Evolutionary conservation across 2,113 vertebrate species (phyloP).

Genomic region (Macquaria australasica): DNA sequence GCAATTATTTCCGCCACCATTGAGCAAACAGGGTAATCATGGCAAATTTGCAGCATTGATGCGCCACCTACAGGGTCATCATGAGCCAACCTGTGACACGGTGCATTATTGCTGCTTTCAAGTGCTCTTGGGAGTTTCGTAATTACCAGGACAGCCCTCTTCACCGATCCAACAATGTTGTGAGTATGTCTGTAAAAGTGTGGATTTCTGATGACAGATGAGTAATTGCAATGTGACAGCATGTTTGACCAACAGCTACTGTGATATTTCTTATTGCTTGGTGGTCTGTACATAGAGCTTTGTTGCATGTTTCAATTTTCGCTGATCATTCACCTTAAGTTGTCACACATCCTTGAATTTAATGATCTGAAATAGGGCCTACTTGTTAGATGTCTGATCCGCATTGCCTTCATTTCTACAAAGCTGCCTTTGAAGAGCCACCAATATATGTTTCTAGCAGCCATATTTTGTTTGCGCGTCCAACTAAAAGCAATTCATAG

Average conservation of each 20-base stretch:
- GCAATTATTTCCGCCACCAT: constrained; percentile 41
- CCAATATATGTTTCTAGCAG: neutral
- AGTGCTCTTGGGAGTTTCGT: constrained; percentile 24
- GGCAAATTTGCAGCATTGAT: constrained; percentile 54
- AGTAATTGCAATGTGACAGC: neutral
- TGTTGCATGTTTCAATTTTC: neutral
- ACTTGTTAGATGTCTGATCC: neutral
- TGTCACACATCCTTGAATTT: constrained; percentile 6
- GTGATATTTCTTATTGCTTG: neutral
- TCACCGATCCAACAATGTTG: constrained; percentile 4
- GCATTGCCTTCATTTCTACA: neutral
- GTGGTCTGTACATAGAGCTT: neutral
- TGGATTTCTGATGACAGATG: constrained; percentile 1
- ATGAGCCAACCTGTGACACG: constrained; percentile 42
- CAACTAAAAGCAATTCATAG: neutral
- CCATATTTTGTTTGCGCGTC: neutral
- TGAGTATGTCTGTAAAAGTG: neutral
- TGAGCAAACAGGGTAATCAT: constrained; percentile 53
- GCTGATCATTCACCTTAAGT: neutral
- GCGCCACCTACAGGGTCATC: constrained; percentile 38
- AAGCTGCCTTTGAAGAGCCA: neutral
- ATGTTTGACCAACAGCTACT: constrained; percentile 1
- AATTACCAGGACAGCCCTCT: constrained; percentile 23
- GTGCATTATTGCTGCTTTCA: constrained; percentile 36
- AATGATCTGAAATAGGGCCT: neutral